Base-by-base conservation (phyloP, 1,140 invertebrate genomes). In the Orchesella cincta region DNA sequence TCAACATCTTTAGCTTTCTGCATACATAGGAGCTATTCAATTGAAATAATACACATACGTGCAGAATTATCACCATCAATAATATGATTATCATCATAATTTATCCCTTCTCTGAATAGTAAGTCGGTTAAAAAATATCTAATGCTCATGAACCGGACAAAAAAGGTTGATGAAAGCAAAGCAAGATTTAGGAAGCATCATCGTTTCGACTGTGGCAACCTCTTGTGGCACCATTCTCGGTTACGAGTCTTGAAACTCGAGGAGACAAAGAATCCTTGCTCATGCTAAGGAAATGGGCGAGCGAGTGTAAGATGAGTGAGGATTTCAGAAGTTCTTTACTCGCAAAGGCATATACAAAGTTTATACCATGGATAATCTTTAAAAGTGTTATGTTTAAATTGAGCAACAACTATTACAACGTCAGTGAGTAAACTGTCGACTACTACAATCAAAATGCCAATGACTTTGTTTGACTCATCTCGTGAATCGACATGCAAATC, bases 371-470 rank as follows among this genome's bases (percentile, higher is more conserved):
- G 39, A 46, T 20, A n/a, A n/a, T n/a, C n/a, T n/a, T n/a, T n/a
- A n/a, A n/a, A n/a, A n/a, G n/a, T n/a, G n/a, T n/a, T n/a, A n/a
- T n/a, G n/a, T n/a, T n/a, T n/a, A n/a, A n/a, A 46, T 46, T 46
- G 39, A 46, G 8, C 8, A 20, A 12, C 20, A 46, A 12, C 20
- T 20, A 20, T 12, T 46, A 20, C 20, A 20, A 46, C 20, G 39
- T 20, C 20, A 20, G 39, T 46, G 39, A n/a, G n/a, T n/a, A n/a
- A n/a, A n/a, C 20, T 46, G 39, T 8, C 20, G 39, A 46, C 20
- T 8, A 46, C 8, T 46, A n/a, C 8, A 57, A 57, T 57, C 52
- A 57, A 57, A 57, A 57, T 57, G 52, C 52, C 52, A 57, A 57
- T 57, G 52, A 57, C 52, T 57, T 57, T 57, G 23, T 57, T 57